Conservation (phyloP, 2,797 vertebrate genomes). For the Coreius guichenoti region DNA sequence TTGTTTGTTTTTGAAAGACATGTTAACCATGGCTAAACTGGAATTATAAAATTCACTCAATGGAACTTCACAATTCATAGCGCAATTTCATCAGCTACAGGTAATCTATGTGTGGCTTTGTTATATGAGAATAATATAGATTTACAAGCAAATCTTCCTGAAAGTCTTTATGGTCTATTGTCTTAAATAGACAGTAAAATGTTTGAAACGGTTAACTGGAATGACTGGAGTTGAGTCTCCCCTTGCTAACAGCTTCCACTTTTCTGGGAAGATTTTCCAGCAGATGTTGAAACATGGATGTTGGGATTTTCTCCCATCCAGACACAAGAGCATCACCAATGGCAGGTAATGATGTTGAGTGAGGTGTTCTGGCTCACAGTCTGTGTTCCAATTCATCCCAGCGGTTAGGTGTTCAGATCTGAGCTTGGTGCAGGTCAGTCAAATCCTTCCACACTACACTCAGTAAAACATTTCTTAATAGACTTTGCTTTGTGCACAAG, state of each 20-base stretch:
- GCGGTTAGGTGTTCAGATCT: neutral
- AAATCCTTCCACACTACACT: neutral
- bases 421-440: neutral
- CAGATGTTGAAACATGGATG: neutral
- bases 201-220: too few relatives aligned
- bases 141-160: neutral
- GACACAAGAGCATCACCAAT: neutral
- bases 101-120: neutral
- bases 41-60: slow-evolving; percentile 20
- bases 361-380: neutral
- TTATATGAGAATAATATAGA: neutral
- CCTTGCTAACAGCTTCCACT: neutral
- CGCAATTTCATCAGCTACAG: neutral
- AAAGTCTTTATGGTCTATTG: neutral
- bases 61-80: neutral
- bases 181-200: slow-evolving; percentile 8
- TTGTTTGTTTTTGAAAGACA: slow-evolving; percentile 18
- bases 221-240: neutral
- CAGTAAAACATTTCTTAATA: neutral
- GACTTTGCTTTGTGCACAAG: neutral
- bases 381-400: neutral
- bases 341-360: slow-evolving; percentile 5
- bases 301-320: neutral
- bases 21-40: slow-evolving; percentile 14
- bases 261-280: neutral